A percentile compares a stretch with the other conserved stretches of the same genome.
These are phyloP conservation scores for Cepphus grylle DNA, from an alignment of 2,113 vertebrate genomes.

Conservation along the genomic window DNA sequence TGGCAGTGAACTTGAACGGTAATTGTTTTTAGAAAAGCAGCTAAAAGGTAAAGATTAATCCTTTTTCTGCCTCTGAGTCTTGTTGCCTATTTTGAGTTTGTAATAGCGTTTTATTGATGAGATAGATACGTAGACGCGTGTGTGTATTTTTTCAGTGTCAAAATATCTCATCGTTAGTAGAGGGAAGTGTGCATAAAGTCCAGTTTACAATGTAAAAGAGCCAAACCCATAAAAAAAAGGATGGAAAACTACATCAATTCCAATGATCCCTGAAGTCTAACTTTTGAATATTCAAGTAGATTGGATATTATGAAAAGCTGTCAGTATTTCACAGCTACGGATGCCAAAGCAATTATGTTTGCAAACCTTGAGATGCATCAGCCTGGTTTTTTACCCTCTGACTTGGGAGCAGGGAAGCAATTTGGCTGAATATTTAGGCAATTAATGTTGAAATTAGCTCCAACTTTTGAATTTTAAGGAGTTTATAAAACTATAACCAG, in stretches of 20 bases:
- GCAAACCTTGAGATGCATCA: constrained; percentile 29
- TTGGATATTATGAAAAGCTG: constrained; percentile 15
- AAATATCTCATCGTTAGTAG: neutral
- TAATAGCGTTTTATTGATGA: neutral
- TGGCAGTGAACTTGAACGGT: neutral
- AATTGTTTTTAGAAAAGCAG: neutral
- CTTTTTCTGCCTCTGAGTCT: neutral
- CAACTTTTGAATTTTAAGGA: constrained; percentile 2
- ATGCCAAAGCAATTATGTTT: constrained; percentile 60
- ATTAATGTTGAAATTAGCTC: constrained; percentile 35
- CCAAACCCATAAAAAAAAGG: neutral
- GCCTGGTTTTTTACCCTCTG: neutral
- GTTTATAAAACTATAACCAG: neutral
- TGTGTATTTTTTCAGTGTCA: neutral
- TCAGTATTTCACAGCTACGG: constrained; percentile 44
- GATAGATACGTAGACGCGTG: neutral
- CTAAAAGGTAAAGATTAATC: neutral
- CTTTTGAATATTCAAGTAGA: constrained; percentile 51
- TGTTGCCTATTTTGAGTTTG: neutral
- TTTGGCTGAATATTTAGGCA: constrained; percentile 46
- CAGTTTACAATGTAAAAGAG: neutral
- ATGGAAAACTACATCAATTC: neutral
- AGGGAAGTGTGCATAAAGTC: neutral
- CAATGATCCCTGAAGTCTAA: constrained; percentile 14
- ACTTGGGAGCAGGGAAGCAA: constrained; percentile 27